A percentile compares a stretch with the other conserved stretches of the same genome.
Conservation (phyloP, 2,113 vertebrate genomes). For the Peromyscus californicus region DNA sequence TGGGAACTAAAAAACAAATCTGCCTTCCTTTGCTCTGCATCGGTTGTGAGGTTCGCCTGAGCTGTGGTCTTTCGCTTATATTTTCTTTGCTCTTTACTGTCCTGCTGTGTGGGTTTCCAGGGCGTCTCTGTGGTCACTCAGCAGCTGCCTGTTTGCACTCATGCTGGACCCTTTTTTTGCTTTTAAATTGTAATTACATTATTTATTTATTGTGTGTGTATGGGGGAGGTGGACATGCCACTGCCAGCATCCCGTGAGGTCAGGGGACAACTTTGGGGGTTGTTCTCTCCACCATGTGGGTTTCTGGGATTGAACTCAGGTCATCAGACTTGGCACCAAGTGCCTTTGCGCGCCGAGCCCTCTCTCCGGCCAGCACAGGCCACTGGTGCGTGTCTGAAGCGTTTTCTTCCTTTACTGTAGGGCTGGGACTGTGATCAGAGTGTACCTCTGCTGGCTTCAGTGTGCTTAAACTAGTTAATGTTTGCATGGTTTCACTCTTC, state of each 20-base stretch:
- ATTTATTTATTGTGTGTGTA: neutral
- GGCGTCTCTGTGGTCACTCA: rapidly evolving
- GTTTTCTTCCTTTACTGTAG: neutral
- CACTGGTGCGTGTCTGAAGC: neutral
- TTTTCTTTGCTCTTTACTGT: neutral
- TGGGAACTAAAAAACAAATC: neutral
- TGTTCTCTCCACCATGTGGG: neutral
- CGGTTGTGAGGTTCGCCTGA: neutral
- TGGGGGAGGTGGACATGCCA: neutral
- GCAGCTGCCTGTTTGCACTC: too few relatives aligned
- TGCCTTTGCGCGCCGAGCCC: neutral
- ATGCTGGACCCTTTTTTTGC: neutral
- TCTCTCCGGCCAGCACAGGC: neutral
- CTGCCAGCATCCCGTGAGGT: neutral
- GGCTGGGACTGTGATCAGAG: neutral
- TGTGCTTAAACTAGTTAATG: too few relatives aligned
- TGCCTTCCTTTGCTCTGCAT: neutral
- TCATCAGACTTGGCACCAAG: neutral
- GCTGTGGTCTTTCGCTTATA: neutral
- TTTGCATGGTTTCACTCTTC: neutral
- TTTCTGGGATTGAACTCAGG: neutral
- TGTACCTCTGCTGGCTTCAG: neutral
- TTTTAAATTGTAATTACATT: neutral
- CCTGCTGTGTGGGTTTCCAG: too few relatives aligned
- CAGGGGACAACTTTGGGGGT: neutral